These are phyloP conservation scores for Hirundichthys speculiger DNA, from an alignment of 2,113 vertebrate species.

Conservation along the genomic window DNA sequence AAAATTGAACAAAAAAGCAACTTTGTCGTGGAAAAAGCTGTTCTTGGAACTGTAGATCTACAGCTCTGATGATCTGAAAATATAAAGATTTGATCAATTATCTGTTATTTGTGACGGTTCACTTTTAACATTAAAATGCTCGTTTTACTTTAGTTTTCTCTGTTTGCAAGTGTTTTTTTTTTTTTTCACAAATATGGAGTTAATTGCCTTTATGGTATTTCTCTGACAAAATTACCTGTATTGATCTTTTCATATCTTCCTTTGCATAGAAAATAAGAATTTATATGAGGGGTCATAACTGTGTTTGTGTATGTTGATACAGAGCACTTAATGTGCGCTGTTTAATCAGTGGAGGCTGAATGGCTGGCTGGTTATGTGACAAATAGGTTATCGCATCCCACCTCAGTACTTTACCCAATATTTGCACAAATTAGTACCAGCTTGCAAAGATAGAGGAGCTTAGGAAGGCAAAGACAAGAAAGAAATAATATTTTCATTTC, in stretches of 20 bases:
- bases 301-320: constrained; percentile 42
- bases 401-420: constrained; percentile 82
- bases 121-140: no score
- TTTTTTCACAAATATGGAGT: no score
- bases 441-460: constrained; percentile 76
- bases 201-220: no score
- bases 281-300: constrained; percentile 1
- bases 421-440: constrained; percentile 82
- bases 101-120: no score
- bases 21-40: no score
- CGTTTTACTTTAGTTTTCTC: no score
- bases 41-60: no score
- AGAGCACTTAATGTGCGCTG: constrained; percentile 61
- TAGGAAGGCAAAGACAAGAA: neutral
- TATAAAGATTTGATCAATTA: no score
- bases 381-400: constrained; percentile 81
- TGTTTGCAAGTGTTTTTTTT: no score
- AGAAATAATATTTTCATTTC: neutral
- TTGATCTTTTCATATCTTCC: neutral
- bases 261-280: neutral
- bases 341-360: constrained; percentile 79
- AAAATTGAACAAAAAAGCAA: no score
- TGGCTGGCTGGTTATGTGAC: constrained; percentile 81
- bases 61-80: no score
- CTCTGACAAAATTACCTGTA: no score